Evolutionary conservation across 2,888 invertebrate species (phyloP).

Genomic region (Andrena haemorrhoa): DNA sequence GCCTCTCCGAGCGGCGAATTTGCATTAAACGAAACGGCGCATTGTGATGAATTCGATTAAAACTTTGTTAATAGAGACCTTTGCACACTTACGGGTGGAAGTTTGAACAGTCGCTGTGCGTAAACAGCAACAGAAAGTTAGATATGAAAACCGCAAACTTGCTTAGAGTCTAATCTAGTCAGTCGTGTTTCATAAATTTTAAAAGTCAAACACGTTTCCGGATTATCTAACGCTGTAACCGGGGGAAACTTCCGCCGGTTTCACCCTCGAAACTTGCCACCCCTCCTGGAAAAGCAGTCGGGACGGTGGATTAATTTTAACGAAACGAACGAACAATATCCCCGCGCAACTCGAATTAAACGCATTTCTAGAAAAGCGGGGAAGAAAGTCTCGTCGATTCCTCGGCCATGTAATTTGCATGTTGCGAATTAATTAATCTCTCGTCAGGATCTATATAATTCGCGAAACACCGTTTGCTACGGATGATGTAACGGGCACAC

Average conservation of each 20-base stretch:
- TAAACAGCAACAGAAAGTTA: constrained; percentile 63
- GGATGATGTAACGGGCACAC: background rate
- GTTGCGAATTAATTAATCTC: too few relatives aligned
- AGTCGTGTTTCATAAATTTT: constrained; percentile 62
- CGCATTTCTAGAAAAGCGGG: too few relatives aligned
- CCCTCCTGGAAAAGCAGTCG: constrained; percentile 16
- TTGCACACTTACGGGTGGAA: constrained; percentile 53
- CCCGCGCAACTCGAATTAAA: background rate
- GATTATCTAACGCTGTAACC: constrained; percentile 52
- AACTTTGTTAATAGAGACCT: constrained; percentile 65
- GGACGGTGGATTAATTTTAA: constrained; percentile 40
- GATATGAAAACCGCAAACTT: constrained; percentile 65
- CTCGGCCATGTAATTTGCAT: too few relatives aligned
- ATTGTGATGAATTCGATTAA: constrained; percentile 65
- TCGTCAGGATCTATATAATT: too few relatives aligned
- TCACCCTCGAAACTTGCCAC: constrained; percentile 18
- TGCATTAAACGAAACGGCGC: constrained; percentile 59
- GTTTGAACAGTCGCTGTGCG: constrained; percentile 61
- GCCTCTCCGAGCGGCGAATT: constrained; percentile 31
- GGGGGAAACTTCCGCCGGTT: constrained; percentile 40
- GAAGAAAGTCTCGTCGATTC: too few relatives aligned
- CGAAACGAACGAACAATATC: constrained; percentile 49
- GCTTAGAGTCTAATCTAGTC: constrained; percentile 61
- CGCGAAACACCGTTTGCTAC: background rate
- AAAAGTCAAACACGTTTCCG: constrained; percentile 62